Evolutionary conservation across 1,140 invertebrate species (phyloP).

Genomic region (Dufourea novaeangliae): DNA sequence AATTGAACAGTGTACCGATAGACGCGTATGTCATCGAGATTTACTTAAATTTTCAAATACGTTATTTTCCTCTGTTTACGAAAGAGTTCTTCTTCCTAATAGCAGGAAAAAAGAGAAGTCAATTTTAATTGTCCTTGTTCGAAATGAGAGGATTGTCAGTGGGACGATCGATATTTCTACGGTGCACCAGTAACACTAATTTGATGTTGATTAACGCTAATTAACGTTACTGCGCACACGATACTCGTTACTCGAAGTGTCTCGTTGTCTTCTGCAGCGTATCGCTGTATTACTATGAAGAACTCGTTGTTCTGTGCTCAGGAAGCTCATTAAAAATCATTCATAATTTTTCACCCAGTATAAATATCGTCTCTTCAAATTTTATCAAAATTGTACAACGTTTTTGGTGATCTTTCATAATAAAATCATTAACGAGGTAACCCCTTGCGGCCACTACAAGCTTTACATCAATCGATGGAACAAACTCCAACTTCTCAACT

Average conservation of each 20-base stretch:
- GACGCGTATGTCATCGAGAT: not conserved
- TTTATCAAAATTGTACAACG: no score
- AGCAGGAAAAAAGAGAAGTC: not conserved
- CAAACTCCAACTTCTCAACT: no score
- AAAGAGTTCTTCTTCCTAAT: no score
- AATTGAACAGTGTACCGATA: not conserved
- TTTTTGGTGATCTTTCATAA: no score
- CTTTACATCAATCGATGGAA: no score
- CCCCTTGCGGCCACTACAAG: no score
- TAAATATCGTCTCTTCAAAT: no score
- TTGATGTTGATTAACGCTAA: conserved; percentile 52
- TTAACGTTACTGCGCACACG: conserved; percentile 42
- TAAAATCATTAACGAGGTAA: no score
- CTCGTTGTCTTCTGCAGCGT: not conserved
- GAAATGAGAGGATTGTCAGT: conserved; percentile 44
- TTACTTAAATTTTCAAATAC: not conserved
- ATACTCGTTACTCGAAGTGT: conserved; percentile 6
- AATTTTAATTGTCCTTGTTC: conserved; percentile 48
- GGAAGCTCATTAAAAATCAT: not conserved
- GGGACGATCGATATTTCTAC: conserved; percentile 45
- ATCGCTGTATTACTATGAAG: not conserved
- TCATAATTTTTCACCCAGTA: no score
- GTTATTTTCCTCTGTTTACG: not conserved
- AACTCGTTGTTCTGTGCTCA: not conserved
- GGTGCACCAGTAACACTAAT: conserved; percentile 39